phyloP scores from a whole-genome alignment of 2,113 vertebrate genomes.

The Mustela nigripes region DNA sequence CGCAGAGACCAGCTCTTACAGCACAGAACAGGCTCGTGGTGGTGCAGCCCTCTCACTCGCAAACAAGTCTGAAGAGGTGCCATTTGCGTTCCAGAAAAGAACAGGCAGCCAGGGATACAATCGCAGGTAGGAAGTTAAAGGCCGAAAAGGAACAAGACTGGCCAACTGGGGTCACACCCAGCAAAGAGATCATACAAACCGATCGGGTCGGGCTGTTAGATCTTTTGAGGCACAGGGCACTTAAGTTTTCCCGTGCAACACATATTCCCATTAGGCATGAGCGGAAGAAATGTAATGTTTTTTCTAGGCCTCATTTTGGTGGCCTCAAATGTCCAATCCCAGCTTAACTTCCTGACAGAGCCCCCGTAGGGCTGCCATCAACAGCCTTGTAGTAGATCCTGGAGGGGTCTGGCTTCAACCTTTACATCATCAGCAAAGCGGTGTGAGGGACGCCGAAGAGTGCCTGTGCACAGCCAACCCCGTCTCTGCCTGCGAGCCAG shows the following conservation, averaged over 20 bases:
- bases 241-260: background rate
- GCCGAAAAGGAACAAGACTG: background rate
- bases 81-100: background rate
- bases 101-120: background rate
- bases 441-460: background rate
- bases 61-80: background rate
- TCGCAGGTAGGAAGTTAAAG: background rate
- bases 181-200: background rate
- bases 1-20: background rate
- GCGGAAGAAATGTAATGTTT: background rate
- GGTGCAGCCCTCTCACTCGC: background rate
- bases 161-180: background rate
- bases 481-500: conserved; percentile 79
- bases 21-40: background rate
- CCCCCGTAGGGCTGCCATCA: conserved; percentile 27
- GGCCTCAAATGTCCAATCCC: conserved; percentile 39
- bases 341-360: conserved; percentile 59
- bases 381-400: conserved; percentile 30
- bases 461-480: background rate
- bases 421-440: conserved; percentile 59
- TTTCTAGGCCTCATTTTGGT: conserved; percentile 28
- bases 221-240: conserved; percentile 40
- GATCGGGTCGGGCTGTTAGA: background rate
- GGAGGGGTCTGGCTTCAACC: conserved; percentile 60
- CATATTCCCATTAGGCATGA: background rate